Evolutionary conservation across 2,797 vertebrate species (phyloP).

Genomic region (Bradypodion pumilum): DNA sequence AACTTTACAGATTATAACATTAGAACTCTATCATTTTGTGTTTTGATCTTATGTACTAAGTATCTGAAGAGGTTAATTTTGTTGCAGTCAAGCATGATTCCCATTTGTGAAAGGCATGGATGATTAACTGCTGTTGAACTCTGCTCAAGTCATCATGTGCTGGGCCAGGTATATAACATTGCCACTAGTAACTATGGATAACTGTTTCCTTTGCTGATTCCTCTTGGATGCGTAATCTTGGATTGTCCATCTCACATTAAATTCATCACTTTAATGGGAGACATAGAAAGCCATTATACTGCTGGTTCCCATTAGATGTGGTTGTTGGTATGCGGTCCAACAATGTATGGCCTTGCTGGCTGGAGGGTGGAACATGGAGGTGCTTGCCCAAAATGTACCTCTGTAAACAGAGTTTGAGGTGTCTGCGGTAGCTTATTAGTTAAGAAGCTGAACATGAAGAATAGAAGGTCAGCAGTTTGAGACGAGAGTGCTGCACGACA

Average conservation of each 20-base stretch:
- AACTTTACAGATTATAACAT: constrained; percentile 19
- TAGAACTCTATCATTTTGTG: constrained; percentile 22
- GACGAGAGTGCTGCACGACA: no score
- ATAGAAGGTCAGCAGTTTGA: no score
- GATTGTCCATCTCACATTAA: constrained; percentile 26
- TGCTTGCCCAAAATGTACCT: no score
- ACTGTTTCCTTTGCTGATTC: constrained; percentile 33
- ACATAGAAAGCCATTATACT: background rate
- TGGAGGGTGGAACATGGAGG: no score
- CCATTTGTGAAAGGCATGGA: constrained; percentile 40
- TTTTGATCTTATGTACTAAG: constrained; percentile 5
- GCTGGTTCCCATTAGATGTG: background rate
- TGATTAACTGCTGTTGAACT: constrained; percentile 58
- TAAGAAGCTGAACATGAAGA: no score
- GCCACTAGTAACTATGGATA: constrained; percentile 14
- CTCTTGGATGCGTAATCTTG: constrained; percentile 16
- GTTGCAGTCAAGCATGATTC: constrained; percentile 31
- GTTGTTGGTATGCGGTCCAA: no score
- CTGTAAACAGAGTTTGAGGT: no score
- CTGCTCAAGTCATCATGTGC: constrained; percentile 20
- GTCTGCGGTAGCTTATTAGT: no score
- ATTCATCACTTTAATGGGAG: constrained; percentile 26
- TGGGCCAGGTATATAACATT: constrained; percentile 35
- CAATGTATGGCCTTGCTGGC: no score
- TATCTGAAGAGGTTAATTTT: constrained; percentile 45